These are phyloP conservation scores for Danio albolineatus DNA, from an alignment of 2,797 vertebrate genomes.

Conservation along the genomic window DNA sequence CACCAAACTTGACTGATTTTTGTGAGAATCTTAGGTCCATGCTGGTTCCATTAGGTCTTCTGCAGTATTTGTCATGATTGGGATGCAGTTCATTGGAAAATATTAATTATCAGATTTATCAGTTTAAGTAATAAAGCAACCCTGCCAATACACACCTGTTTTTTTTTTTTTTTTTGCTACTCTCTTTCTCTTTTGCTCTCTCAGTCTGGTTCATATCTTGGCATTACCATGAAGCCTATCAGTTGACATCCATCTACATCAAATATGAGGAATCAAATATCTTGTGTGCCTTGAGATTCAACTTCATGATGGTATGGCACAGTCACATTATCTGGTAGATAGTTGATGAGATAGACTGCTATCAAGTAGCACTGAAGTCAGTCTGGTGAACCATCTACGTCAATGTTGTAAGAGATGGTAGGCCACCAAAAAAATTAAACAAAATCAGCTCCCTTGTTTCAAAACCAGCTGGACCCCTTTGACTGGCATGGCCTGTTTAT, in stretches of 20 bases:
- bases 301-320: not conserved
- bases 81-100: too few species aligned
- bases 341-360: not conserved
- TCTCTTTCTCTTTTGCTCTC: too few species aligned
- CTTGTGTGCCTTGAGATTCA: not conserved
- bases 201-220: too few species aligned
- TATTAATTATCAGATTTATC: too few species aligned
- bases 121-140: too few species aligned
- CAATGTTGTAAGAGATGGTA: constrained; percentile 1
- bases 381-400: constrained; percentile 1
- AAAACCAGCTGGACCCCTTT: constrained; percentile 14
- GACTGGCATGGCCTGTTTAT: constrained; percentile 17
- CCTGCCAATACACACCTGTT: too few species aligned
- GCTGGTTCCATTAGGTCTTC: too few species aligned
- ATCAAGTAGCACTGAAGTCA: not conserved
- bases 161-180: too few species aligned
- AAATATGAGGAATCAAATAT: not conserved
- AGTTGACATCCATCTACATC: not conserved
- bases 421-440: constrained; percentile 25
- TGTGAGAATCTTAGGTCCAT: too few species aligned
- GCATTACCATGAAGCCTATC: not conserved
- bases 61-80: too few species aligned
- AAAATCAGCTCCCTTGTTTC: not conserved
- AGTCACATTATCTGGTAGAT: not conserved
- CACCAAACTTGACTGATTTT: too few species aligned